These are phyloP conservation scores for Rattus rattus DNA, from an alignment of 2,113 vertebrate species.

Conservation along the genomic window DNA sequence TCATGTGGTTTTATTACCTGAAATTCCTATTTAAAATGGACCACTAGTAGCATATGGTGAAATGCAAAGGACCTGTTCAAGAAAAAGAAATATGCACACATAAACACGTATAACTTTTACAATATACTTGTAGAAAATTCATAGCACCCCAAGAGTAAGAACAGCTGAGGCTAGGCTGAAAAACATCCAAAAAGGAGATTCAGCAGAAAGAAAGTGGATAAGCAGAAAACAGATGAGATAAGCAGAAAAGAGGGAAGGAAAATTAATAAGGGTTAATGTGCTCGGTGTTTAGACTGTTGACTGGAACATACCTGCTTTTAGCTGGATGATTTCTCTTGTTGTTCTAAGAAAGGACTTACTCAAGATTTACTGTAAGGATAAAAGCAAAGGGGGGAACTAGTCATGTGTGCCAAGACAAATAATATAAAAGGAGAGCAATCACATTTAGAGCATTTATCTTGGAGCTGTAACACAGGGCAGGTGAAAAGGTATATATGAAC, in stretches of 20 bases:
- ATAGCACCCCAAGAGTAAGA: slow-evolving; percentile 4
- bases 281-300: neutral
- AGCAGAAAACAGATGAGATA: neutral
- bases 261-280: neutral
- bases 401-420: neutral
- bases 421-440: neutral
- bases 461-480: neutral
- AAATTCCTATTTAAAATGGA: slow-evolving; percentile 15
- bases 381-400: neutral
- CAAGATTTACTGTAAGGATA: neutral
- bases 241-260: neutral
- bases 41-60: neutral
- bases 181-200: neutral
- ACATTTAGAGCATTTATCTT: neutral
- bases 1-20: neutral
- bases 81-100: neutral
- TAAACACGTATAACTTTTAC: neutral
- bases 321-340: neutral
- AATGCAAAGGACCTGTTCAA: neutral
- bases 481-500: neutral
- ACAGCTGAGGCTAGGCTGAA: neutral
- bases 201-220: neutral
- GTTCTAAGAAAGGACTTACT: neutral
- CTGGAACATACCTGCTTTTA: neutral
- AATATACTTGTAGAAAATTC: slow-evolving; percentile 26